These are phyloP conservation scores for Spilogale gracilis DNA, from an alignment of 2,113 vertebrate genomes.

Conservation along the genomic window DNA sequence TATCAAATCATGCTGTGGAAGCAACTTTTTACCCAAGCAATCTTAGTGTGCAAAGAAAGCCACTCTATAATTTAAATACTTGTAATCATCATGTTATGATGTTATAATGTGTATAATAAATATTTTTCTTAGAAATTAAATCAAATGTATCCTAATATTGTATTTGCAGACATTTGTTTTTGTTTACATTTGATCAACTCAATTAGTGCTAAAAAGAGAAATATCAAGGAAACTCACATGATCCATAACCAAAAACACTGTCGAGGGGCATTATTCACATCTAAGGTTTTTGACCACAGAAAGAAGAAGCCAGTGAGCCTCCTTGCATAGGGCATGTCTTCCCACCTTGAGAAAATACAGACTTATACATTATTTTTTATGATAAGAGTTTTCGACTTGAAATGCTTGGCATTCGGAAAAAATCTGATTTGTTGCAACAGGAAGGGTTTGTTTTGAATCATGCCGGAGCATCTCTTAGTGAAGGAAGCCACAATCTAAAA, in stretches of 20 bases:
- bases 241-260: neutral
- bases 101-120: neutral
- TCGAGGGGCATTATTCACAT: neutral
- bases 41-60: neutral
- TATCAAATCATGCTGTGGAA: neutral
- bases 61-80: slow-evolving; percentile 1
- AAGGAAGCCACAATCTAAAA: neutral
- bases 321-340: neutral
- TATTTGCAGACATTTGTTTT: neutral
- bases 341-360: neutral
- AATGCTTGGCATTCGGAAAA: neutral
- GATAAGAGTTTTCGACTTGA: neutral
- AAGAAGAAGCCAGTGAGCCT: neutral
- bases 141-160: slow-evolving; percentile 3
- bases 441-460: neutral
- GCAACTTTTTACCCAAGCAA: neutral
- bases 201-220: neutral
- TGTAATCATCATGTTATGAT: neutral
- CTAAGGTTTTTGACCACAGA: neutral
- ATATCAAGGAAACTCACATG: neutral
- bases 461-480: neutral
- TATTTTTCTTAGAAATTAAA: slow-evolving; percentile 49
- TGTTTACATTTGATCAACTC: neutral
- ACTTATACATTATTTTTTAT: neutral
- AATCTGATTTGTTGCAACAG: neutral